Evolutionary conservation across 2,888 invertebrate genomes (phyloP).

Genomic region (Diabrotica balteata): DNA sequence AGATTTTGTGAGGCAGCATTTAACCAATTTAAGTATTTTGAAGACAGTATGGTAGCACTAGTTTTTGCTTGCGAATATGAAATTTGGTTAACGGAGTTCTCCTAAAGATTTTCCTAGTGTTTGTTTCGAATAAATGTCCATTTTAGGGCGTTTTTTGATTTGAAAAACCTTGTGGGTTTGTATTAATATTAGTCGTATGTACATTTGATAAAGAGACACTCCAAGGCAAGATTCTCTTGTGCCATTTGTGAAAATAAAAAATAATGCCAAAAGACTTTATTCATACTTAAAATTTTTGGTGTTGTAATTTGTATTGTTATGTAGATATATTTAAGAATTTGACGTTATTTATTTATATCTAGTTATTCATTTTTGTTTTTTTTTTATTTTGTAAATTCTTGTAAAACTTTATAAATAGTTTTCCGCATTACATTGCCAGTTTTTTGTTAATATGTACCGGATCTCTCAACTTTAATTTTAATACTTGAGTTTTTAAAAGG

Average conservation of each 20-base stretch:
- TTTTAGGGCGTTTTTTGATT: slow-evolving; percentile 9
- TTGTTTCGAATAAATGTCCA: slow-evolving; percentile 10
- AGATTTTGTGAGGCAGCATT: too few relatives aligned
- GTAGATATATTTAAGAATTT: slow-evolving; percentile 59
- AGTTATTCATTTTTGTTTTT: slow-evolving; percentile 49
- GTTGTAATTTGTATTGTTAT: slow-evolving; percentile 62
- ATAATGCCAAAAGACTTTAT: slow-evolving; percentile 53
- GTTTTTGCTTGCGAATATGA: too few relatives aligned
- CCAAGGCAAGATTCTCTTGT: slow-evolving; percentile 48
- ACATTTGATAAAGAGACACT: slow-evolving; percentile 29
- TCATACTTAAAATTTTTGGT: slow-evolving; percentile 52
- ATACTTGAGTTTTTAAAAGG: too few relatives aligned
- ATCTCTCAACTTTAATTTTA: background rate
- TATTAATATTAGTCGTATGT: slow-evolving; percentile 26
- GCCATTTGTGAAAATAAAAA: slow-evolving; percentile 50
- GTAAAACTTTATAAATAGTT: slow-evolving; percentile 50
- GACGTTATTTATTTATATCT: slow-evolving; percentile 58
- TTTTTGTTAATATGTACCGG: slow-evolving; percentile 20
- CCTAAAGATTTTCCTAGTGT: background rate
- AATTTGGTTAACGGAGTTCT: background rate
- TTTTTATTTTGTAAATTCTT: slow-evolving; percentile 56
- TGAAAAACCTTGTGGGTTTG: slow-evolving; percentile 32
- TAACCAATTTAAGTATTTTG: too few relatives aligned
- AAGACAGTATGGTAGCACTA: slow-evolving; percentile 3
- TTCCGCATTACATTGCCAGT: slow-evolving; percentile 45